These are phyloP conservation scores for Paramormyrops kingsleyae DNA, from an alignment of 2,113 vertebrate genomes.

Conservation along the genomic window DNA sequence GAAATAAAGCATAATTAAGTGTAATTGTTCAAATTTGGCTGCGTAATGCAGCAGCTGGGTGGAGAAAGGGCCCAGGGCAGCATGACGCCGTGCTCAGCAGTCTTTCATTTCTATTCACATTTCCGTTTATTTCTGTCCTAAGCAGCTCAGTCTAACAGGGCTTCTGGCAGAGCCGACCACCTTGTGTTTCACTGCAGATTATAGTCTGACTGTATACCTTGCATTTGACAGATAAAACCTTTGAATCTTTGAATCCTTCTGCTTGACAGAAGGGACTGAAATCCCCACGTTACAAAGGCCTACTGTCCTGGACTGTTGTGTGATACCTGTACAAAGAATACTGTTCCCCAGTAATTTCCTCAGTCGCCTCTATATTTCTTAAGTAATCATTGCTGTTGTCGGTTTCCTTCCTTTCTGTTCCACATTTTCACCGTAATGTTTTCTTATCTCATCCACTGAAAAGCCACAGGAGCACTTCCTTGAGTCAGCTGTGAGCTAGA, in stretches of 20 bases:
- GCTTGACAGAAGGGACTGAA: background rate
- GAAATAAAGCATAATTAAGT: background rate
- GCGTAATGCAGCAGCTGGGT: background rate
- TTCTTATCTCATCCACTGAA: slow-evolving; percentile 34
- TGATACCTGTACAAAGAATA: background rate
- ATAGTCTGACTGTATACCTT: background rate
- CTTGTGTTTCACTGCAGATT: background rate
- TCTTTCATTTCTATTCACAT: background rate
- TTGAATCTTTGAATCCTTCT: background rate
- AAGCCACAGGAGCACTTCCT: slow-evolving; percentile 10
- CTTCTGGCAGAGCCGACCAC: background rate
- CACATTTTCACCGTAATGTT: slow-evolving; percentile 23
- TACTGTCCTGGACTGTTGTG: background rate
- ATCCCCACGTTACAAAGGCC: background rate
- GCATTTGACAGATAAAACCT: background rate
- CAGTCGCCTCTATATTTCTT: background rate
- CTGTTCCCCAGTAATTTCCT: background rate
- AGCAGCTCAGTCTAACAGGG: background rate
- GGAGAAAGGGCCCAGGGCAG: background rate
- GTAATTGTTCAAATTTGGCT: background rate
- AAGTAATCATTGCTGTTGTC: slow-evolving; percentile 9
- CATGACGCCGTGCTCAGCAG: background rate
- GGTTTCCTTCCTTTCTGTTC: slow-evolving; percentile 38
- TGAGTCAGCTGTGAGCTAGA: slow-evolving; percentile 24
- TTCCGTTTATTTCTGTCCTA: background rate